A percentile compares a stretch with the other conserved stretches of the same genome.
Evolutionary conservation across 2,888 invertebrate genomes (phyloP).

Genomic region (Amiota mariae): DNA sequence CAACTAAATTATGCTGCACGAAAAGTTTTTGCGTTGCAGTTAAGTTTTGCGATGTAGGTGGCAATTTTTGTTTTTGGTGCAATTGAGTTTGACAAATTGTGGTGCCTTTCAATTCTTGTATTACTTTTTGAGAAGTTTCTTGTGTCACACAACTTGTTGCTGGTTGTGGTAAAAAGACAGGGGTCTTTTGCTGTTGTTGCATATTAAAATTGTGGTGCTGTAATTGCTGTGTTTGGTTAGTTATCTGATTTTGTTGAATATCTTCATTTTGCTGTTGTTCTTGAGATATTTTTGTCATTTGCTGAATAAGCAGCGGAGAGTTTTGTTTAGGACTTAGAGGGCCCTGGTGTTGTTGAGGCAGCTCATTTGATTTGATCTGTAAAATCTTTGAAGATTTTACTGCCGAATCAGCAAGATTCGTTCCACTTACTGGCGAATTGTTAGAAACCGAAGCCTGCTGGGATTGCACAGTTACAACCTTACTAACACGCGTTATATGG

Average conservation of each 20-base stretch:
- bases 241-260: conserved; percentile 43
- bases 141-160: conserved; percentile 41
- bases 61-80: conserved; percentile 43
- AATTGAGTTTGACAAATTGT: conserved; percentile 41
- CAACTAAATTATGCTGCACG: conserved; percentile 63
- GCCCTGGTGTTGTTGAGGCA: conserved; percentile 34
- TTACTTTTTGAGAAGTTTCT: conserved; percentile 38
- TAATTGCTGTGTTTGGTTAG: conserved; percentile 40
- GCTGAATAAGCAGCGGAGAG: conserved; percentile 64
- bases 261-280: conserved; percentile 57
- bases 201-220: conserved; percentile 39
- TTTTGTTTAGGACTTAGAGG: conserved; percentile 46
- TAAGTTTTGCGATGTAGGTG: conserved; percentile 52
- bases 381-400: conserved; percentile 44
- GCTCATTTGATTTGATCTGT: conserved; percentile 51
- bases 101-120: conserved; percentile 45
- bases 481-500: conserved; percentile 69
- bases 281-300: conserved; percentile 61
- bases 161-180: conserved; percentile 45
- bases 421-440: conserved; percentile 53
- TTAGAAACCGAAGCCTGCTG: conserved; percentile 66
- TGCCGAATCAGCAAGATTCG: conserved; percentile 44
- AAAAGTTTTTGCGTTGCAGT: conserved; percentile 56
- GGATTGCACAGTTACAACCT: conserved; percentile 69
- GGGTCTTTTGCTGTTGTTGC: conserved; percentile 37